A percentile compares a stretch with the other conserved stretches of the same genome.
Evolutionary conservation across 2,888 invertebrate species (phyloP).

Genomic region (Escarpia spicata): DNA sequence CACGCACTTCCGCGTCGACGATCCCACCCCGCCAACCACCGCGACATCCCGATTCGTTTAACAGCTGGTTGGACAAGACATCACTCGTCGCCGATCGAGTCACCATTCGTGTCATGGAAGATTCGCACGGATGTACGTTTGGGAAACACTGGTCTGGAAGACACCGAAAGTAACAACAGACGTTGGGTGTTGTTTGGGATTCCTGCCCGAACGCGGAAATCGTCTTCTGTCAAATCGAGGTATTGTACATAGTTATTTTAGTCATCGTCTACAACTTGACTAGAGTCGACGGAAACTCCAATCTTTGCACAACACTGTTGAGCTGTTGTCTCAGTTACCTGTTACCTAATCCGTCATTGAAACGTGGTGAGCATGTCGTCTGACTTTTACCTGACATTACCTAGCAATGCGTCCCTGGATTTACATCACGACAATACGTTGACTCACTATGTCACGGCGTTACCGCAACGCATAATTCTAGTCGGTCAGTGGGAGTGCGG

Average conservation of each 20-base stretch:
- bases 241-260: no score
- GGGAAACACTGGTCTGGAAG: neutral
- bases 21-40: no score
- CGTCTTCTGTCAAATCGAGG: no score
- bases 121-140: neutral
- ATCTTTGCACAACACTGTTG: neutral
- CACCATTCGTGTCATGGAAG: neutral
- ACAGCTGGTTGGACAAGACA: no score
- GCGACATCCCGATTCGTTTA: no score
- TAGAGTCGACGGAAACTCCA: neutral
- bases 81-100: neutral
- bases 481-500: neutral
- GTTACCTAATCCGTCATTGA: no score
- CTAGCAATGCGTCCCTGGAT: neutral
- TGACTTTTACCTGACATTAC: neutral
- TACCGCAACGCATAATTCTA: neutral
- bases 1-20: no score
- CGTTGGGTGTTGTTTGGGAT: conserved; percentile 3
- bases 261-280: no score
- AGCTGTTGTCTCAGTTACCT: neutral
- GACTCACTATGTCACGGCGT: neutral
- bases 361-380: no score
- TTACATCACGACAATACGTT: neutral
- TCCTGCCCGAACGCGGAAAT: neutral
- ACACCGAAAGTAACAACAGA: neutral